These are phyloP conservation scores for Melanchra persicariae DNA, from an alignment of 2,888 invertebrate species.

Conservation along the genomic window DNA sequence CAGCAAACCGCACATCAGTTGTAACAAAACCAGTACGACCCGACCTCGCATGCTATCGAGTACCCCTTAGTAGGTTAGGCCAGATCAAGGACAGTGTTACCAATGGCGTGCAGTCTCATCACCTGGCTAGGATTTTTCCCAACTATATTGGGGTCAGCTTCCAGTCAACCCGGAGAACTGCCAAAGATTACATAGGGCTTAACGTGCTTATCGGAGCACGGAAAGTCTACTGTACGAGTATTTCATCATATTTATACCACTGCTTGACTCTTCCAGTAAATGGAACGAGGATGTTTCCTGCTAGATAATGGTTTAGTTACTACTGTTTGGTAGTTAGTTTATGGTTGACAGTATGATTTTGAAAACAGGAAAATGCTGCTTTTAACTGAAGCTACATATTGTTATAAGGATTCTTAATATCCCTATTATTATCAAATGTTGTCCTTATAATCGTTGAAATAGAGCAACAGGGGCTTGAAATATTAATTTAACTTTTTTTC, in stretches of 20 bases:
- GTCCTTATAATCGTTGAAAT: neutral
- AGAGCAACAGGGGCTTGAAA: neutral
- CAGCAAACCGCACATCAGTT: neutral
- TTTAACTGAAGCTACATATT: conserved; percentile 7
- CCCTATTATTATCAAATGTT: neutral
- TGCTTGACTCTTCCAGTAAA: neutral
- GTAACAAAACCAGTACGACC: neutral
- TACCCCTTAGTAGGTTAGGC: neutral
- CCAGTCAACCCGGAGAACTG: no score
- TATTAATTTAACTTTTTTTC: neutral
- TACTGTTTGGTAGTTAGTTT: neutral
- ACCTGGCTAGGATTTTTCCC: no score
- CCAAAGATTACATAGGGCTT: no score
- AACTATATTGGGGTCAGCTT: no score
- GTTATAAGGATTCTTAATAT: neutral
- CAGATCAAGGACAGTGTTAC: neutral
- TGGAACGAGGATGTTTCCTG: conserved; percentile 33
- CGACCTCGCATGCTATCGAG: neutral
- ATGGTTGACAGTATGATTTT: neutral
- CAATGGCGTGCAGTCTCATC: no score
- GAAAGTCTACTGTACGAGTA: neutral
- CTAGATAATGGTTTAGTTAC: conserved; percentile 17
- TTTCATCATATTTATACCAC: neutral
- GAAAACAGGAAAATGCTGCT: conserved; percentile 13
- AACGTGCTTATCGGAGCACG: neutral